These are phyloP conservation scores for Campaea margaritaria DNA, from an alignment of 2,888 invertebrate species.

Conservation along the genomic window DNA sequence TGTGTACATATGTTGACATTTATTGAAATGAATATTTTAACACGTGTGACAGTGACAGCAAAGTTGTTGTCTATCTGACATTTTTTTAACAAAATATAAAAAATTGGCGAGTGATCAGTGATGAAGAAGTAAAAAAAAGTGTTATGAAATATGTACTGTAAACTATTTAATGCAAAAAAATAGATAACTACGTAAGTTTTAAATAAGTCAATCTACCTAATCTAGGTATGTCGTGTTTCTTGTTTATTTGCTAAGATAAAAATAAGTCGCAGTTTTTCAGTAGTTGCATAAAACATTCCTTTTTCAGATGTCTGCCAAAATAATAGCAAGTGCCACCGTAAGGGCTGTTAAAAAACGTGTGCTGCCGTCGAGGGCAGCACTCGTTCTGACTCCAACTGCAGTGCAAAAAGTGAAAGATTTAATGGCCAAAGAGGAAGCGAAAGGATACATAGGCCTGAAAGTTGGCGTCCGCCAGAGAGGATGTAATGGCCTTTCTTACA, in stretches of 20 bases:
- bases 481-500: slow-evolving; percentile 99
- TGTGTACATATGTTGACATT: no score
- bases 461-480: slow-evolving; percentile 98
- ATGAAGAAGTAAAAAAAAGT: slow-evolving; percentile 11
- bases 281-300: slow-evolving; percentile 39
- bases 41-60: neutral
- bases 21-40: no score
- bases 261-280: slow-evolving; percentile 26
- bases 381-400: slow-evolving; percentile 94
- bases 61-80: slow-evolving; percentile 1
- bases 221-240: slow-evolving; percentile 20
- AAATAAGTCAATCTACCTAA: slow-evolving; percentile 8
- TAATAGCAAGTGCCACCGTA: slow-evolving; percentile 94
- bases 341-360: slow-evolving; percentile 93
- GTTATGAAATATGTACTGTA: slow-evolving; percentile 11
- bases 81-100: neutral
- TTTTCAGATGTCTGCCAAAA: slow-evolving; percentile 89
- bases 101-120: slow-evolving; percentile 14
- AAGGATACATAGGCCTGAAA: slow-evolving; percentile 91
- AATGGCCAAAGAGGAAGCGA: slow-evolving; percentile 89
- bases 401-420: slow-evolving; percentile 93
- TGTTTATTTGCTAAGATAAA: neutral
- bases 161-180: slow-evolving; percentile 30
- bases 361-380: slow-evolving; percentile 93
- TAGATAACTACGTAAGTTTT: slow-evolving; percentile 11